A percentile compares a stretch with the other conserved stretches of the same genome.
phyloP scores from a whole-genome alignment of 2,797 vertebrate species.

The Coregonus ussuriensis region DNA sequence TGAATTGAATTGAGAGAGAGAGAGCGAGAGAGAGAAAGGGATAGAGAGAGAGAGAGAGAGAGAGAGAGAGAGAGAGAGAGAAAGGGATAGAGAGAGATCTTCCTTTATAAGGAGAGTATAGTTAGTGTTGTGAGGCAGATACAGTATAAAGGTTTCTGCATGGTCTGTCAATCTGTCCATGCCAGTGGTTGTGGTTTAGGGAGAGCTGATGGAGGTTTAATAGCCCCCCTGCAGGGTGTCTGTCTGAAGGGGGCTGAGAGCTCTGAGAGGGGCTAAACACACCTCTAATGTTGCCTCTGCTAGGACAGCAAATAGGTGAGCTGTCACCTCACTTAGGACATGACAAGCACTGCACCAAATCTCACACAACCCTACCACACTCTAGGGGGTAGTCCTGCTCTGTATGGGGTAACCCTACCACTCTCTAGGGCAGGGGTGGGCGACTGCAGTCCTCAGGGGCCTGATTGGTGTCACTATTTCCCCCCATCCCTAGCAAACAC shows the following conservation, averaged over 20 bases:
- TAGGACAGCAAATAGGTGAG: constrained; percentile 17
- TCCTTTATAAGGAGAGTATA: too few species aligned
- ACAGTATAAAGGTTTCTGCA: not conserved
- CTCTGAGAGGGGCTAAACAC: not conserved
- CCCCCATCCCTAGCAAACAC: too few species aligned
- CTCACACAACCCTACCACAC: not conserved
- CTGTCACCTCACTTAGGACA: constrained; percentile 12
- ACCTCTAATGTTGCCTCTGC: constrained; percentile 16
- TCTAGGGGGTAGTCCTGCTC: too few species aligned
- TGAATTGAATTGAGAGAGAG: too few species aligned
- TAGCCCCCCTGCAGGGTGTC: constrained; percentile 13
- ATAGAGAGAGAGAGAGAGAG: too few species aligned
- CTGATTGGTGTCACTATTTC: too few species aligned
- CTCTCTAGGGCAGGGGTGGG: too few species aligned
- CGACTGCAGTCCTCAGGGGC: too few species aligned
- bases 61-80: too few species aligned
- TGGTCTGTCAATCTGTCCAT: not conserved
- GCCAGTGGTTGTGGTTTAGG: constrained; percentile 8
- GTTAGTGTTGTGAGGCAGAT: not conserved
- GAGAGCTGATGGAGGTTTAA: constrained; percentile 21
- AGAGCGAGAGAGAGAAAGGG: not conserved
- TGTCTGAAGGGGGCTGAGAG: constrained; percentile 6
- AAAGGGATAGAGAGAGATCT: too few species aligned
- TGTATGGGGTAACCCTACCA: too few species aligned
- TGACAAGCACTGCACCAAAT: constrained; percentile 4